Conservation (phyloP, 2,113 vertebrate species). For the Salvelinus sp. region DNA sequence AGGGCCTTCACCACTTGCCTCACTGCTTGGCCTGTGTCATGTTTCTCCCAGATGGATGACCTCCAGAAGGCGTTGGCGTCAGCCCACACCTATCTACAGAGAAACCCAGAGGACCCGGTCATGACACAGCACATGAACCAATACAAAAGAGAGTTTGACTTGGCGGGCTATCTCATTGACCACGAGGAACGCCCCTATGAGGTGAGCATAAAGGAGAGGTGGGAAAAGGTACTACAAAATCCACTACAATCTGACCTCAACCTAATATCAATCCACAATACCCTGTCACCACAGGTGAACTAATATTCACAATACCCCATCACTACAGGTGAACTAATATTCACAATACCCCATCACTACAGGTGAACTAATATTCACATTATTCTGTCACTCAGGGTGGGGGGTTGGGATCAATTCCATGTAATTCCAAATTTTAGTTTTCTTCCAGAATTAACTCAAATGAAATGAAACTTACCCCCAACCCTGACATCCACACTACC, state of each 20-base stretch:
- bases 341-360: too few relatives aligned
- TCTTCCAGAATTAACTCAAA: not conserved
- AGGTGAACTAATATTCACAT: too few relatives aligned
- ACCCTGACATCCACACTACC: not conserved
- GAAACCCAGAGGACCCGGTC: conserved; percentile 83
- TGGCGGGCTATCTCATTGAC: conserved; percentile 80
- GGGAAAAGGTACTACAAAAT: too few relatives aligned
- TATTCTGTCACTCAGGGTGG: not conserved
- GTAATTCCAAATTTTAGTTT: too few relatives aligned
- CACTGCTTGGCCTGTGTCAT: not conserved
- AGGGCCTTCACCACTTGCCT: not conserved
- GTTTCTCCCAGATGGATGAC: conserved; percentile 74
- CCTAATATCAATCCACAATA: too few relatives aligned
- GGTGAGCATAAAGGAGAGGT: conserved; percentile 55
- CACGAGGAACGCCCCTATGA: conserved; percentile 81
- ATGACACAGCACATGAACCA: conserved; percentile 79
- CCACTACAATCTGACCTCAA: too few relatives aligned
- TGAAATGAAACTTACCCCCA: not conserved
- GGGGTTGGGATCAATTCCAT: too few relatives aligned
- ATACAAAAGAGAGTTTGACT: conserved; percentile 78
- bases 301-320: not conserved
- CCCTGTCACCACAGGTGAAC: too few relatives aligned
- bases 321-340: not conserved
- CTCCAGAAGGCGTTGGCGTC: conserved; percentile 83
- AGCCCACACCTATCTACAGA: conserved; percentile 88